A percentile compares a stretch with the other conserved stretches of the same genome.
Evolutionary conservation across 2,113 vertebrate genomes (phyloP).

Genomic region (Oreocharis arfaki): DNA sequence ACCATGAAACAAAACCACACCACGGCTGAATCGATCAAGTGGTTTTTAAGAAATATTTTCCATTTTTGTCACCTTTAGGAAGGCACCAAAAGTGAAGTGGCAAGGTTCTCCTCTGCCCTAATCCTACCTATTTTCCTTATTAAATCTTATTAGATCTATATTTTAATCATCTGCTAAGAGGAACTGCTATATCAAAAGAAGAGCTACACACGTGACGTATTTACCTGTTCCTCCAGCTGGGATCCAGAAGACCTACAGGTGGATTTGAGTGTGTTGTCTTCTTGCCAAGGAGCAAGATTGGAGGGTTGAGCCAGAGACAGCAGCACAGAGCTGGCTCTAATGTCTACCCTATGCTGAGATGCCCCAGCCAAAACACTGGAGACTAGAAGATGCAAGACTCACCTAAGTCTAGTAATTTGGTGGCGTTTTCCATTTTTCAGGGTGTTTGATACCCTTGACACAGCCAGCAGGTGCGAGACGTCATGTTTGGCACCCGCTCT

Average conservation of each 20-base stretch:
- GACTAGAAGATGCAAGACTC: not conserved
- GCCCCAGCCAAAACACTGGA: not conserved
- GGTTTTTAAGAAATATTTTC: not conserved
- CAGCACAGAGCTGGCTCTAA: not conserved
- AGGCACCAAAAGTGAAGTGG: not conserved
- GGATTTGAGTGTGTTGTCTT: not conserved
- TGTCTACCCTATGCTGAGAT: not conserved
- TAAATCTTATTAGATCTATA: not conserved
- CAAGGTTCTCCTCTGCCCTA: not conserved
- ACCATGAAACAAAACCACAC: too few relatives aligned
- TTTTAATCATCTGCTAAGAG: not conserved
- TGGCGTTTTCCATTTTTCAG: not conserved
- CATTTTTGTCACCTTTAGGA: not conserved
- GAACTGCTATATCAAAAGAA: not conserved
- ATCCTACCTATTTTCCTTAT: not conserved
- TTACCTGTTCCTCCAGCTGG: not conserved
- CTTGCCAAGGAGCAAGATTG: not conserved
- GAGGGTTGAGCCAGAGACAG: not conserved
- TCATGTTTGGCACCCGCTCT: accelerated
- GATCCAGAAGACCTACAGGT: not conserved
- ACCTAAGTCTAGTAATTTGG: not conserved
- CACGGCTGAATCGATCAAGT: not conserved
- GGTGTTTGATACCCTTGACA: not conserved
- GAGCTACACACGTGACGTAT: not conserved
- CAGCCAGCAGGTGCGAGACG: accelerated